phyloP scores from a whole-genome alignment of 2,113 vertebrate genomes.

The Hymenochirus boettgeri region DNA sequence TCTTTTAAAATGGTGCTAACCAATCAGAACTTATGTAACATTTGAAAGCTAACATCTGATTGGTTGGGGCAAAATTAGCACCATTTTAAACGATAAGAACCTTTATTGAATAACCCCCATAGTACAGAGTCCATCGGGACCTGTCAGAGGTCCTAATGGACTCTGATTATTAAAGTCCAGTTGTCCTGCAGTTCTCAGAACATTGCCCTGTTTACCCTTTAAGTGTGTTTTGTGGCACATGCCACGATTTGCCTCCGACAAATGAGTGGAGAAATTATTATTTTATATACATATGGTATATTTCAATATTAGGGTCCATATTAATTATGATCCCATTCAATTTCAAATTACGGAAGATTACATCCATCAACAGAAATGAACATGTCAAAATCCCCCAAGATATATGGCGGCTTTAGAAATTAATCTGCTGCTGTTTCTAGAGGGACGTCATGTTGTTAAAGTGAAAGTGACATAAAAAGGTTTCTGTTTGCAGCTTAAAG shows the following conservation, averaged over 20 bases:
- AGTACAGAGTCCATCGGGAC: no score
- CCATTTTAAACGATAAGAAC: no score
- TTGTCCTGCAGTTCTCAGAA: no score
- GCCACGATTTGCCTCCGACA: background rate
- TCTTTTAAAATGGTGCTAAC: no score
- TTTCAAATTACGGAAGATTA: background rate
- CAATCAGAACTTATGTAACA: no score
- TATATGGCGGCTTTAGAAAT: background rate
- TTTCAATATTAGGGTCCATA: background rate
- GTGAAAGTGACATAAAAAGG: no score
- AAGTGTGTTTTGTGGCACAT: background rate
- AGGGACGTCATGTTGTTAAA: background rate
- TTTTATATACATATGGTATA: constrained; percentile 6
- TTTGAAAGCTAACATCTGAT: no score
- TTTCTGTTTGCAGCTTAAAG: no score
- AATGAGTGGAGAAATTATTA: background rate
- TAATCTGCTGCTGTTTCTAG: background rate
- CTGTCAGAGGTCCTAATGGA: no score
- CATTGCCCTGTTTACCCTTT: background rate
- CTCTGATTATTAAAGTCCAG: no score
- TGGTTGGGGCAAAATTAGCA: no score
- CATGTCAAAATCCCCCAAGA: background rate
- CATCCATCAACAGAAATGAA: constrained; percentile 20
- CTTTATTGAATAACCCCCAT: no score
- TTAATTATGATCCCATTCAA: constrained; percentile 4